These are phyloP conservation scores for Oligia strigilis DNA, from an alignment of 2,888 invertebrate species.

Conservation along the genomic window DNA sequence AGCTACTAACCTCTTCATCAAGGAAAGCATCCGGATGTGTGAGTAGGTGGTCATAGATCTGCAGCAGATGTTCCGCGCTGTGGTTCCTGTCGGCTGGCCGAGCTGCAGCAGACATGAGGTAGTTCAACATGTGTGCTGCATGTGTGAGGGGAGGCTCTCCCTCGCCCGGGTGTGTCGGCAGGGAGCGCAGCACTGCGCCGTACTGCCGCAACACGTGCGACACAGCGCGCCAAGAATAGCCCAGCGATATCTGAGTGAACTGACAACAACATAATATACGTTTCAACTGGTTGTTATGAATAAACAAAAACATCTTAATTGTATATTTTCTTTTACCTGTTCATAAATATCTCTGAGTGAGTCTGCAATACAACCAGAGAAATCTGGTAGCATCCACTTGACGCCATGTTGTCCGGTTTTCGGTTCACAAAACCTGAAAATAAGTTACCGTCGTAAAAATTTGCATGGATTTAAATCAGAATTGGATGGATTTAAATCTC, in stretches of 20 bases:
- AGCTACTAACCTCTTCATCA: conserved; percentile 92
- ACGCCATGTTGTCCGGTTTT: conserved; percentile 90
- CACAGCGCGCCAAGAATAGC: conserved; percentile 92
- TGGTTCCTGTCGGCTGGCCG: conserved; percentile 82
- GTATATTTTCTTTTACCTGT: conserved; percentile 83
- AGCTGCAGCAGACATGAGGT: conserved; percentile 83
- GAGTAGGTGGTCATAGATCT: conserved; percentile 85
- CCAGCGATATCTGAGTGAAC: conserved; percentile 89
- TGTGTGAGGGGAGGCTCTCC: conserved; percentile 91
- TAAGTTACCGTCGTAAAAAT: background rate
- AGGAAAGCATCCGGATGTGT: conserved; percentile 92
- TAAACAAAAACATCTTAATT: background rate
- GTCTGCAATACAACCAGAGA: conserved; percentile 93
- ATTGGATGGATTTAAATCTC: background rate
- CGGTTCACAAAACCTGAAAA: conserved; percentile 86
- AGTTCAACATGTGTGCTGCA: conserved; percentile 90
- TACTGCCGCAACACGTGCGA: conserved; percentile 90
- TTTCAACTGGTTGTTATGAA: background rate
- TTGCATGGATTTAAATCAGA: background rate
- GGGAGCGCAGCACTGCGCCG: conserved; percentile 88
- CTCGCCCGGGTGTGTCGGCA: conserved; percentile 91
- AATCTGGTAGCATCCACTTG: conserved; percentile 94
- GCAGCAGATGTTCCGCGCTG: conserved; percentile 92
- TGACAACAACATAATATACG: conserved; percentile 57
- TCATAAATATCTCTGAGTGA: conserved; percentile 91